Evolutionary conservation across 2,888 invertebrate genomes (phyloP).

Genomic region (Hypsopygia costalis): DNA sequence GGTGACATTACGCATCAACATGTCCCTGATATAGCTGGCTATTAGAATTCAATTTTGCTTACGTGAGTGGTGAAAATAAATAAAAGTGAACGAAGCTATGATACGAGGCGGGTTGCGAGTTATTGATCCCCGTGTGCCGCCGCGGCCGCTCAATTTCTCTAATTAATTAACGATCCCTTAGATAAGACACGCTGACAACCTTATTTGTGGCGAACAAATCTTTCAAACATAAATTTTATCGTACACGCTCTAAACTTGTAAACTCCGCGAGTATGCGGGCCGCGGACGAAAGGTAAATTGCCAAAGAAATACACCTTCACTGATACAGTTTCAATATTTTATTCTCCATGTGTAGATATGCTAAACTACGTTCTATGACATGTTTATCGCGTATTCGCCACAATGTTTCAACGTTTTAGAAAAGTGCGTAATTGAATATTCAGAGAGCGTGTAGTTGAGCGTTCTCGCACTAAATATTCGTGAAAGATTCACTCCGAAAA

Average conservation of each 20-base stretch:
- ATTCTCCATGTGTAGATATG: slow-evolving; percentile 32
- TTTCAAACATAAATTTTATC: slow-evolving; percentile 76
- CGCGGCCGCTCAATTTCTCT: slow-evolving; percentile 78
- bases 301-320: slow-evolving; percentile 25
- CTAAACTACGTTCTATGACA: slow-evolving; percentile 39
- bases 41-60: slow-evolving; percentile 75
- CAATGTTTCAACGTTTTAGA: slow-evolving; percentile 39
- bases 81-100: slow-evolving; percentile 72
- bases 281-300: slow-evolving; percentile 51
- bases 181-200: slow-evolving; percentile 78
- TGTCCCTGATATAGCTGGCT: slow-evolving; percentile 35
- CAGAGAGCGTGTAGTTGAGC: slow-evolving; percentile 40
- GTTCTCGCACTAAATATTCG: slow-evolving; percentile 57
- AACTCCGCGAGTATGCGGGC: slow-evolving; percentile 54
- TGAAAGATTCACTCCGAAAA: slow-evolving; percentile 48
- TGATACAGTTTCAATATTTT: slow-evolving; percentile 23
- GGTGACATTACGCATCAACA: slow-evolving; percentile 34
- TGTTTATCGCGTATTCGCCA: slow-evolving; percentile 42
- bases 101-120: slow-evolving; percentile 77
- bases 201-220: slow-evolving; percentile 80
- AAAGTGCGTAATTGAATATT: slow-evolving; percentile 56
- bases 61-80: slow-evolving; percentile 79
- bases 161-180: slow-evolving; percentile 79
- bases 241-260: slow-evolving; percentile 76
- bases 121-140: slow-evolving; percentile 74